Base-by-base conservation (phyloP, 2,888 invertebrate species). In the Mimumesa dahlbomi region DNA sequence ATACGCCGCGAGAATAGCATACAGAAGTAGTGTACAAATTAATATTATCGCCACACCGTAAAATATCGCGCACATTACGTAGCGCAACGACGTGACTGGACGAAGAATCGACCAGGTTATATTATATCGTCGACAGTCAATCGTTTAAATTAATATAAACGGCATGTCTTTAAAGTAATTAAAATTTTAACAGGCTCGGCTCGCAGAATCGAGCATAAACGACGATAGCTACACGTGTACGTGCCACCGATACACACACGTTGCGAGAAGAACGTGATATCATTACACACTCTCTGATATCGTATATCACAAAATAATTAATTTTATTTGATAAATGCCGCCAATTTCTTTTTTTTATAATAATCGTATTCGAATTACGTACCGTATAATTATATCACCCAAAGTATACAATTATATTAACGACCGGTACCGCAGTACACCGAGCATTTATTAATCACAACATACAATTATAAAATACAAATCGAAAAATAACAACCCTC, bases 51-150 rank as follows among this genome's bases (percentile, higher is more conserved):
- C 73, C n/a, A 79, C 67, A 18, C 74, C 25, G 57, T 81, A 81
- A 25, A 81, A 65, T 59, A 75, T 36, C 38, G 73, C 71, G 69
- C 83, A 84, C 83, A 84, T 84, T 13, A 11, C 29, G 43, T 13
- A 7, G 0, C 2, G 13, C 9, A 2, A 11, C 22, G 21, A 6
- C 29, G 25, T 14, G 18, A 19, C 19, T 18, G 29, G n/a, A n/a
- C 5, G 13, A 6, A 4, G 5, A 13, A 19, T 11, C 16, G 11
- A 21, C 13, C 52, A 22, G 52, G 16, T 56, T 56, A 45, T 34
- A 18, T 3, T 34, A 18, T 3, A 3, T 7, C 1, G 2, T 5
- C 36, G 18, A 5, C 11, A 19, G 9, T 31, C 38, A 62, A 3
- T 50, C 29, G 54, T 38, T 40, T 49, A 18, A 4, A n/a, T 18